Base-by-base conservation (phyloP, 2,113 vertebrate genomes). In the Saiga tatarica region DNA sequence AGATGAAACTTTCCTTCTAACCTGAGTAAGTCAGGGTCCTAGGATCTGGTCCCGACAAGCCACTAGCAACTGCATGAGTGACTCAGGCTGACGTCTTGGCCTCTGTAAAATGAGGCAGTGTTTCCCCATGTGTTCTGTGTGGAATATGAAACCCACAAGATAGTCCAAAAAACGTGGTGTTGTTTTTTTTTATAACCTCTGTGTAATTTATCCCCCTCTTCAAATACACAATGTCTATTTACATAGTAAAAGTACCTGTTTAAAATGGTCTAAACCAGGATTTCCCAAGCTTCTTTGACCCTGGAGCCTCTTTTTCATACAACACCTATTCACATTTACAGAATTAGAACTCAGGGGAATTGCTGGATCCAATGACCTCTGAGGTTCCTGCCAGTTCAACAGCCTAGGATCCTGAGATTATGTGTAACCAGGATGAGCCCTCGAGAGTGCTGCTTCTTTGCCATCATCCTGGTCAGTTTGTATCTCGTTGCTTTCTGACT, bases 181-280 rank as follows among this genome's bases (percentile, higher is more conserved):
- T 12, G 67, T 79, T 84, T 42, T 5, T 45, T 42, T 42, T 6
- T 42, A 30, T 25, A 85, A 79, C 36, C 28, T 45, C 21, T 50
- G 57, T 36, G 17, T 15, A 52, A 62, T 74, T 59, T 89, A 71
- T 42, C 16, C 25, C 13, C 79, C 42, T 67, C 62, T 39, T 94
- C 45, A 45, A 93, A 78, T 42, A 67, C 21, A 90, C 52, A 76
- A 25, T 9, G 12, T 62, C 74, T 25, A 39, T 87, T 60, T 96
- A 71, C 39, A 64, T 81, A 53, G 62, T 60, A 60, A 95, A 93
- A 91, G 76, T 23, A 59, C 50, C 60, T 76, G 23, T 60, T 95
- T 47, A 47, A 93, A 94, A 81, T 92, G 13, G 14, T 64, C 21
- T 15, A 59, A 86, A 81, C 14, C 59, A 81, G 76, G 14, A 42